Percentiles rank a stretch among this genome's conserved stretches.
Conservation (phyloP, 2,113 vertebrate species). For the Chascanopsetta lugubris region DNA sequence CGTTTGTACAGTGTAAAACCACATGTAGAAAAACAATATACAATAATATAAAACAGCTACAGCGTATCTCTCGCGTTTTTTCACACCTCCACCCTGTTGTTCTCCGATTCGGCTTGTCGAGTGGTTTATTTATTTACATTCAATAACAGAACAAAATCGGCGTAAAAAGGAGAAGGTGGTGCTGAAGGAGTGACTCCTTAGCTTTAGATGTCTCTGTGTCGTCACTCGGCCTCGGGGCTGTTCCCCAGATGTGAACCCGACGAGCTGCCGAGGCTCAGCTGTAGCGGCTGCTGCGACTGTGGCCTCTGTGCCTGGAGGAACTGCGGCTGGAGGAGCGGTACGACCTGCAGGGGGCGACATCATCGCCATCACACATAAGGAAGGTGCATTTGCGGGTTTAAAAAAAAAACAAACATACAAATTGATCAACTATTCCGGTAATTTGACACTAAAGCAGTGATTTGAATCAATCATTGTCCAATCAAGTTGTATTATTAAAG, state of each 20-base stretch:
- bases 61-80: slow-evolving; percentile 25
- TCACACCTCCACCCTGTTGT: background rate
- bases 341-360: slow-evolving; percentile 76
- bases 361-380: background rate
- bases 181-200: background rate
- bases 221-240: slow-evolving; percentile 19
- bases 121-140: slow-evolving; percentile 26
- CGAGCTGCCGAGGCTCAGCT: slow-evolving; percentile 78
- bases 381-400: background rate
- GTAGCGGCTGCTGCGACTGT: slow-evolving; percentile 91
- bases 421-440: background rate
- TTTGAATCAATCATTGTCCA: too few species aligned
- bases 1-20: slow-evolving; percentile 52
- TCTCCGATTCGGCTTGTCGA: slow-evolving; percentile 6
- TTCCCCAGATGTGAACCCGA: slow-evolving; percentile 18
- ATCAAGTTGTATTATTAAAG: too few species aligned
- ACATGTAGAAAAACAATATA: slow-evolving; percentile 39
- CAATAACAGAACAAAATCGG: slow-evolving; percentile 13
- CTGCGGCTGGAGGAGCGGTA: slow-evolving; percentile 91
- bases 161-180: too few species aligned
- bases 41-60: slow-evolving; percentile 53
- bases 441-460: background rate
- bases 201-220: slow-evolving; percentile 10
- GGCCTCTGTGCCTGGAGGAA: slow-evolving; percentile 88
- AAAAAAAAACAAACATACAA: too few species aligned